phyloP scores from a whole-genome alignment of 1,140 invertebrate genomes.

The Aphelinus certus region DNA sequence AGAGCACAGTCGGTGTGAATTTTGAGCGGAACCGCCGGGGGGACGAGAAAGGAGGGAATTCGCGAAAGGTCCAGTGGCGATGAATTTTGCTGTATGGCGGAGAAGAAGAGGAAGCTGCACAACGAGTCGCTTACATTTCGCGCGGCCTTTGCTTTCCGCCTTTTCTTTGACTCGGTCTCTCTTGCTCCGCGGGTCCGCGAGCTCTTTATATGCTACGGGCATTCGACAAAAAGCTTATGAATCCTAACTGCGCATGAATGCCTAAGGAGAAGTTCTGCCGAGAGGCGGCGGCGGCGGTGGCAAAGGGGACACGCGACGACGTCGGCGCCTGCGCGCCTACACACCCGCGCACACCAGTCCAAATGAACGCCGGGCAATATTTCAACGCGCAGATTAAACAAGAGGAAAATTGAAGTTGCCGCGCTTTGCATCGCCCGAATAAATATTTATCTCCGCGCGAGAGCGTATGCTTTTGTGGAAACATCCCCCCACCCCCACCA shows the following conservation, averaged over 20 bases:
- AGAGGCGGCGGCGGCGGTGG: slow-evolving; percentile 32
- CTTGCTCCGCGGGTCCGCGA: not conserved
- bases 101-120: not conserved
- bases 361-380: slow-evolving; percentile 33
- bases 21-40: too few relatives aligned
- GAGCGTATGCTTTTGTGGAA: slow-evolving; percentile 8
- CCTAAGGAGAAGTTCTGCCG: slow-evolving; percentile 41
- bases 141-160: slow-evolving; percentile 6
- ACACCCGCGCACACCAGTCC: slow-evolving; percentile 15
- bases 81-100: slow-evolving; percentile 6
- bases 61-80: slow-evolving; percentile 19
- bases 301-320: slow-evolving; percentile 29
- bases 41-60: slow-evolving; percentile 26
- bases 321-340: not conserved
- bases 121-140: slow-evolving; percentile 10
- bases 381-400: slow-evolving; percentile 37
- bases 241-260: slow-evolving; percentile 54
- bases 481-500: not conserved
- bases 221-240: slow-evolving; percentile 49
- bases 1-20: too few relatives aligned
- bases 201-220: slow-evolving; percentile 21
- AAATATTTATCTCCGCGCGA: slow-evolving; percentile 29
- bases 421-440: slow-evolving; percentile 31
- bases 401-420: slow-evolving; percentile 33
- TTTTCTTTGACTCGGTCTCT: slow-evolving; percentile 27